phyloP scores from a whole-genome alignment of 2,797 vertebrate species.

The Picus viridis region DNA sequence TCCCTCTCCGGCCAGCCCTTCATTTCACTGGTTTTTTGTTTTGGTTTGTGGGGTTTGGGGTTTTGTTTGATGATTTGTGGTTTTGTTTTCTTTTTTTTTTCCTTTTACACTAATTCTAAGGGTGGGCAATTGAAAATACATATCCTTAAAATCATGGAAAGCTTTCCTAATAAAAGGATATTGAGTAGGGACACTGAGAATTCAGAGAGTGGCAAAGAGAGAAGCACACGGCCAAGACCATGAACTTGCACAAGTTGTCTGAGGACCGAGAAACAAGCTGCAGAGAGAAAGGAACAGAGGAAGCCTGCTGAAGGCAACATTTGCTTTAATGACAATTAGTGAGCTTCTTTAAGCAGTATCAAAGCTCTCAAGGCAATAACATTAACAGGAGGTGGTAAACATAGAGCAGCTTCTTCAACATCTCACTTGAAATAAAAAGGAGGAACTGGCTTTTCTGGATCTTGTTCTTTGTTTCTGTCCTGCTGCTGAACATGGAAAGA shows the following conservation, averaged over 20 bases:
- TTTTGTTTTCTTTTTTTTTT: not conserved
- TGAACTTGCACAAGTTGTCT: not conserved
- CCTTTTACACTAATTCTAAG: rapidly evolving
- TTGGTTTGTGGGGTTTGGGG: not conserved
- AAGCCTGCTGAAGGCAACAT: not conserved
- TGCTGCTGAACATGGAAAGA: not conserved
- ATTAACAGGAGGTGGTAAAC: not conserved
- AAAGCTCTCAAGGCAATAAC: not conserved
- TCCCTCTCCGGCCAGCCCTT: too few relatives aligned
- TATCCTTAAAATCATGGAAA: not conserved
- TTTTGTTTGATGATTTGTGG: not conserved
- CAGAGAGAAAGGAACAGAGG: not conserved
- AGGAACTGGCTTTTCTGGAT: not conserved
- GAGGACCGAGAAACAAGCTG: not conserved
- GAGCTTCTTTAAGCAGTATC: not conserved
- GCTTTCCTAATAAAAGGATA: not conserved
- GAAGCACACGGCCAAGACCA: not conserved
- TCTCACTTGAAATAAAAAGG: not conserved
- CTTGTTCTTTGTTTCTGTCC: not conserved
- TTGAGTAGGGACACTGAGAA: not conserved
- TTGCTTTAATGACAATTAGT: not conserved
- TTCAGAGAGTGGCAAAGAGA: not conserved
- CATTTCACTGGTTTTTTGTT: not conserved
- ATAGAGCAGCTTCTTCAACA: not conserved
- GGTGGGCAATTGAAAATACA: not conserved